Conservation (phyloP, 2,113 vertebrate species). For the Myxocyprinus asiaticus region DNA sequence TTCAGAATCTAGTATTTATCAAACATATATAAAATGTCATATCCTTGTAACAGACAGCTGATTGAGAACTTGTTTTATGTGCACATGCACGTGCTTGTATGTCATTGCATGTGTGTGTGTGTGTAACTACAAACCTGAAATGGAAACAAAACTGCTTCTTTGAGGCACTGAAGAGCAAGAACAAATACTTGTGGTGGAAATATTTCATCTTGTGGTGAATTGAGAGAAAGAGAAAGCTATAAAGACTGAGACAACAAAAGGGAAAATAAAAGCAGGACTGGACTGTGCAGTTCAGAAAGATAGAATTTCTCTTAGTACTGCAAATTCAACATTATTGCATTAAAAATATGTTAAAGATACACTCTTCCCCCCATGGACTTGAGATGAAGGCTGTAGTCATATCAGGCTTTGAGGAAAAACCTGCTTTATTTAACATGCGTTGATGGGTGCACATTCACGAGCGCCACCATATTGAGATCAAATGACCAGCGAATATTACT, state of each 20-base stretch:
- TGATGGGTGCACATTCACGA: too few relatives aligned
- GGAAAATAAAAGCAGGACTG: not conserved
- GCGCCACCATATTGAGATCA: too few relatives aligned
- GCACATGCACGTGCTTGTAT: not conserved
- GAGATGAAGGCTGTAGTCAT: not conserved
- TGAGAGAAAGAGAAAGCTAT: not conserved
- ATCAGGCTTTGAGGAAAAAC: too few relatives aligned
- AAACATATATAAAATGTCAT: not conserved
- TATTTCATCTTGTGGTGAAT: slow-evolving; percentile 22
- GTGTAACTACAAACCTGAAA: not conserved
- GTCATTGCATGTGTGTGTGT: too few relatives aligned
- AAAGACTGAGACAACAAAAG: not conserved
- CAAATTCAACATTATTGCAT: not conserved
- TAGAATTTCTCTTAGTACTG: not conserved
- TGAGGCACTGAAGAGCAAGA: slow-evolving; percentile 7
- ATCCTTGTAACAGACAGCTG: not conserved
- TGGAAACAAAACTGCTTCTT: slow-evolving; percentile 4
- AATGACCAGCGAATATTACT: too few relatives aligned
- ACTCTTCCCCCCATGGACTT: too few relatives aligned
- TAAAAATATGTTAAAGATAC: too few relatives aligned
- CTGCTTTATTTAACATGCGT: too few relatives aligned
- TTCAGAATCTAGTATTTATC: too few relatives aligned
- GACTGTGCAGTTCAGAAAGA: not conserved
- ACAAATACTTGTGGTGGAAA: slow-evolving; percentile 21
- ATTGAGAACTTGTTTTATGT: not conserved